Percentiles rank a stretch among this genome's conserved stretches.
These are phyloP conservation scores for Hozukius guyotensis DNA, from an alignment of 2,797 vertebrate genomes.

Conservation along the genomic window DNA sequence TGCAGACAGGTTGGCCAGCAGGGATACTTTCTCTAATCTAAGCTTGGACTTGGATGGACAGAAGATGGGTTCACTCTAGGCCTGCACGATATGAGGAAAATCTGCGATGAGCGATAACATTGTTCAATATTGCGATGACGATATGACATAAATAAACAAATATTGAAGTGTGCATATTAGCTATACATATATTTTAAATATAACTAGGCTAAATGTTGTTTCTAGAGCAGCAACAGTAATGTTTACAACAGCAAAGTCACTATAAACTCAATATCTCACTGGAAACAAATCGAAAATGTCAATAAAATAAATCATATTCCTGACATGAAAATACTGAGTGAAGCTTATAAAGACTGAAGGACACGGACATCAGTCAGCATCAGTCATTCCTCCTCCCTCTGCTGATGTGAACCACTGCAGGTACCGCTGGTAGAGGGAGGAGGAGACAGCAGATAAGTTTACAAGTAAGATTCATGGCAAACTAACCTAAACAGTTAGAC, in stretches of 20 bases:
- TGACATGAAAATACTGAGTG: background rate
- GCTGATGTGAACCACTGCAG: background rate
- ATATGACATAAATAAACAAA: background rate
- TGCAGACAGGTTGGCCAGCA: slow-evolving; percentile 25
- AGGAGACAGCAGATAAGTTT: too few relatives aligned
- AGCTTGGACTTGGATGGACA: slow-evolving; percentile 17
- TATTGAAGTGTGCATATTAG: background rate
- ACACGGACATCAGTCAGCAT: background rate
- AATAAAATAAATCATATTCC: background rate
- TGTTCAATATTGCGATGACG: background rate
- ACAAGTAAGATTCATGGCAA: too few relatives aligned
- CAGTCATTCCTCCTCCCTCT: background rate
- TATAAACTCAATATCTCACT: background rate
- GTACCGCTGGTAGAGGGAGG: too few relatives aligned
- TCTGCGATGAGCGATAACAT: background rate
- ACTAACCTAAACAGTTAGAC: too few relatives aligned
- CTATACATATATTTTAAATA: background rate
- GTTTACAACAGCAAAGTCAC: background rate
- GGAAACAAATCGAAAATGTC: background rate
- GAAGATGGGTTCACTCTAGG: background rate
- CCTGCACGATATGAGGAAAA: background rate
- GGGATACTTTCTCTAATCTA: slow-evolving; percentile 12
- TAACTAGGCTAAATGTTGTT: background rate
- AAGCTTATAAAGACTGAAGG: background rate
- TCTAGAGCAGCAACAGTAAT: background rate